These are phyloP conservation scores for Dipodomys spectabilis DNA, from an alignment of 2,113 vertebrate genomes.

Conservation along the genomic window DNA sequence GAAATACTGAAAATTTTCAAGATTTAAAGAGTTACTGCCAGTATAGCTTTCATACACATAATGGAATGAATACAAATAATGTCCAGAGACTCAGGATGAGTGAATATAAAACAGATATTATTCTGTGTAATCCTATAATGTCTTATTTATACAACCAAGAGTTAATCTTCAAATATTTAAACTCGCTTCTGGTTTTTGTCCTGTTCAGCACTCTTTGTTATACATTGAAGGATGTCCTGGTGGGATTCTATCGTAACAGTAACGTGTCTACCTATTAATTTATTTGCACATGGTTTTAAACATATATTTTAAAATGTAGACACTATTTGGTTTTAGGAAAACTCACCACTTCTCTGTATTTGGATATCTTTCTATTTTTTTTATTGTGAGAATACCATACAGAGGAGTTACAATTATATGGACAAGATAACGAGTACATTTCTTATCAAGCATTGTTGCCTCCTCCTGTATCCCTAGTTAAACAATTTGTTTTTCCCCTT, in stretches of 20 bases:
- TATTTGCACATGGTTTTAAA: constrained; percentile 62
- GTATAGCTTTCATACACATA: constrained; percentile 30
- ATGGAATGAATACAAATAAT: constrained; percentile 60
- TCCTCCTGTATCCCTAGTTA: too few species aligned
- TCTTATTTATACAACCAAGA: constrained; percentile 76
- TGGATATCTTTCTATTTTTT: constrained; percentile 14
- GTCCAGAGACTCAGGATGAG: constrained; percentile 38
- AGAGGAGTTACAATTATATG: too few species aligned
- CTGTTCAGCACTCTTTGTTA: constrained; percentile 48
- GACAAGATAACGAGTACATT: too few species aligned
- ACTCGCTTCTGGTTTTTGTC: constrained; percentile 72
- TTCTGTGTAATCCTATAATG: constrained; percentile 76
- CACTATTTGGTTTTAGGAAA: constrained; percentile 44
- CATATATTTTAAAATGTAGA: constrained; percentile 45
- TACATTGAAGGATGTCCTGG: constrained; percentile 49
- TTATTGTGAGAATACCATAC: too few species aligned
- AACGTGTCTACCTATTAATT: constrained; percentile 62
- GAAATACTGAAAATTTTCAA: constrained; percentile 41
- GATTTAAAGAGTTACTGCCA: constrained; percentile 43
- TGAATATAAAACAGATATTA: constrained; percentile 73
- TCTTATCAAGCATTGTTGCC: too few species aligned
- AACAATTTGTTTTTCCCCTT: too few species aligned
- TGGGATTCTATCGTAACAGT: constrained; percentile 50
- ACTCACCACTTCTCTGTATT: not conserved
- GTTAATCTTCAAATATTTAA: constrained; percentile 79